Base-by-base conservation (phyloP, 1,140 invertebrate species). In the Coenobita brevimanus region DNA sequence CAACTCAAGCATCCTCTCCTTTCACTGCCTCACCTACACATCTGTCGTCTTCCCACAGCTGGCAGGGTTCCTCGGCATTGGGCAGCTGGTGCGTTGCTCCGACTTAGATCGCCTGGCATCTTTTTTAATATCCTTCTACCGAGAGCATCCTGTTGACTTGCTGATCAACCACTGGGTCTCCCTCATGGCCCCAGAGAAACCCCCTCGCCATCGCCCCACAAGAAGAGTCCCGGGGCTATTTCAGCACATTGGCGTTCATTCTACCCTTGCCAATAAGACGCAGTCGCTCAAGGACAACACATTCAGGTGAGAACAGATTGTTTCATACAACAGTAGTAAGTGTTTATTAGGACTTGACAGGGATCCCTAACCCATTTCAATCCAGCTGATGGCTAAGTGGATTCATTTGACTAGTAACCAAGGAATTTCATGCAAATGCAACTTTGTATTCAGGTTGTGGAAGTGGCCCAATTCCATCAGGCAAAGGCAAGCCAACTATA, bases 161-260 rank as follows among this genome's bases (percentile, higher is more conserved):
- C 89, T 93, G 8, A 85, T 93, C 46, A 81, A 88, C 38, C 87
- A 91, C 67, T 91, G 91, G 69, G 78, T 91, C 27, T 62, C 84
- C 24, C 83, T 91, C 27, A 89, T 91, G 86, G 90, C 86, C 21
- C 90, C 90, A 1, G 89, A 91, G 30, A 89, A 86, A 43, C 82
- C 86, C 24, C 89, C 89, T 0, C 86, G 89, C 38, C 89, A 88
- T 62, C 75, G 78, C 24, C 90, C 90, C 38, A 89, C 89, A 41
- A 79, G 90, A 21, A 88, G 91, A 79, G 73, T 90, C 13, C 89
- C 90, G 4, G 91, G 91, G 8, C 90, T 93, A 0, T 93, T 93
- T 88, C 92, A 93, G 90, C 92, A 92, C 78, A 89, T 92, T 76
- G 92, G 92, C 24, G 89, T 91, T 43, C 91, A 91, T 71, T 93